Evolutionary conservation across 2,113 vertebrate species (phyloP).

Genomic region (Lophotis ruficrista): DNA sequence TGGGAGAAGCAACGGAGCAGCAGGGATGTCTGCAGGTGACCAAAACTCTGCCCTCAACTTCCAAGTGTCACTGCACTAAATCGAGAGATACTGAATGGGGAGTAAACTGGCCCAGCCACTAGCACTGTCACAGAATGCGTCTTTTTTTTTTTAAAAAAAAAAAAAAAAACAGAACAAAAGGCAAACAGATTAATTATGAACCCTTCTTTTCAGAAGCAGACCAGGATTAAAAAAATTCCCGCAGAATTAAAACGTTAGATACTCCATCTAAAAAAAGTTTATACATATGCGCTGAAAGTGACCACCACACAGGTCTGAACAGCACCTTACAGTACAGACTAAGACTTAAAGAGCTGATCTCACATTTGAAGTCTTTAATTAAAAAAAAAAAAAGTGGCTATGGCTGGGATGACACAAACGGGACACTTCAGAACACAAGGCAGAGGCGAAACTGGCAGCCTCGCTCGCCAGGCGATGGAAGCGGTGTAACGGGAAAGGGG

Average conservation of each 20-base stretch:
- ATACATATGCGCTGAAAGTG: conserved; percentile 56
- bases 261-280: conserved; percentile 69
- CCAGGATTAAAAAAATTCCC: conserved; percentile 38
- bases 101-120: conserved; percentile 55
- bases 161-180: conserved; percentile 44
- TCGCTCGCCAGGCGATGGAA: conserved; percentile 33
- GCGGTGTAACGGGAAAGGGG: conserved; percentile 46
- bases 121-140: conserved; percentile 49
- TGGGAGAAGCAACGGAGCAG: conserved; percentile 25
- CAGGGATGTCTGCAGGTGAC: conserved; percentile 7
- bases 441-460: conserved; percentile 45
- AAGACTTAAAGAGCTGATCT: conserved; percentile 72
- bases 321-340: conserved; percentile 73
- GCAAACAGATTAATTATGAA: conserved; percentile 59
- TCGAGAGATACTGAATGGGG: background rate
- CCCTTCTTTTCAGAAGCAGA: conserved; percentile 60
- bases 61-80: conserved; percentile 30
- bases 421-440: conserved; percentile 67
- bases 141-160: background rate
- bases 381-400: conserved; percentile 59
- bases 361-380: conserved; percentile 71
- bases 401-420: conserved; percentile 62
- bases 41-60: conserved; percentile 14
- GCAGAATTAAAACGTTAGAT: conserved; percentile 66
- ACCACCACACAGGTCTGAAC: conserved; percentile 41